Evolutionary conservation across 2,113 vertebrate species (phyloP).

Genomic region (Tinamus guttatus): DNA sequence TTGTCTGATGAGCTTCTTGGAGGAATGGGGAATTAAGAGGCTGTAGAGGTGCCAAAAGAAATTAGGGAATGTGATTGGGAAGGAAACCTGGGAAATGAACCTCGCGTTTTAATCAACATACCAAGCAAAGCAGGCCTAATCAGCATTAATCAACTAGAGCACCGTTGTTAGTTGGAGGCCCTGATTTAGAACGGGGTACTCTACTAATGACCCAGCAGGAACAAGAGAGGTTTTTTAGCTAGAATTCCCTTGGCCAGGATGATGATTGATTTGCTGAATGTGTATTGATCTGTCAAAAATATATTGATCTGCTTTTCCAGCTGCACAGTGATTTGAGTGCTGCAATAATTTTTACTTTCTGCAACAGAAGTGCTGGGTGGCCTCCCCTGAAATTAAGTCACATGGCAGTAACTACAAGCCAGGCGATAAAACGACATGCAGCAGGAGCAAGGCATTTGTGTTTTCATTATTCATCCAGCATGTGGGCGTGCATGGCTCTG

Average conservation of each 20-base stretch:
- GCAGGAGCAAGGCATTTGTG: background rate
- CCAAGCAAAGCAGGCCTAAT: constrained; percentile 68
- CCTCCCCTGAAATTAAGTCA: constrained; percentile 9
- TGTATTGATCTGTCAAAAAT: background rate
- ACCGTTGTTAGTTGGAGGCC: constrained; percentile 43
- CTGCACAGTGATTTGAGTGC: background rate
- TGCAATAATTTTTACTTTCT: background rate
- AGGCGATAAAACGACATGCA: constrained; percentile 42
- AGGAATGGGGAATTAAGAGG: constrained; percentile 46
- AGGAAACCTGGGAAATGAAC: constrained; percentile 71
- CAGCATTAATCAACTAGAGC: constrained; percentile 75
- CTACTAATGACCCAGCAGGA: constrained; percentile 52
- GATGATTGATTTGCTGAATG: constrained; percentile 1
- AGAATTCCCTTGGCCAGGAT: constrained; percentile 6
- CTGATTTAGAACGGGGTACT: constrained; percentile 52
- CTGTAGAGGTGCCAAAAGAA: constrained; percentile 59
- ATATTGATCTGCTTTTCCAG: constrained; percentile 44
- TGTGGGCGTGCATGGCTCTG: constrained; percentile 28
- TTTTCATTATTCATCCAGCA: constrained; percentile 42
- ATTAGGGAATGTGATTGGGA: constrained; percentile 67
- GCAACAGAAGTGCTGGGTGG: background rate
- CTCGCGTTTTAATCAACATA: constrained; percentile 63
- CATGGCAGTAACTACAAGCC: background rate
- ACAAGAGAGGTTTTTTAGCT: background rate
- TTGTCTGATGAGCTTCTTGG: constrained; percentile 56